A percentile compares a stretch with the other conserved stretches of the same genome.
These are phyloP conservation scores for Tenthredo livida DNA, from an alignment of 2,888 invertebrate species.

Conservation along the genomic window DNA sequence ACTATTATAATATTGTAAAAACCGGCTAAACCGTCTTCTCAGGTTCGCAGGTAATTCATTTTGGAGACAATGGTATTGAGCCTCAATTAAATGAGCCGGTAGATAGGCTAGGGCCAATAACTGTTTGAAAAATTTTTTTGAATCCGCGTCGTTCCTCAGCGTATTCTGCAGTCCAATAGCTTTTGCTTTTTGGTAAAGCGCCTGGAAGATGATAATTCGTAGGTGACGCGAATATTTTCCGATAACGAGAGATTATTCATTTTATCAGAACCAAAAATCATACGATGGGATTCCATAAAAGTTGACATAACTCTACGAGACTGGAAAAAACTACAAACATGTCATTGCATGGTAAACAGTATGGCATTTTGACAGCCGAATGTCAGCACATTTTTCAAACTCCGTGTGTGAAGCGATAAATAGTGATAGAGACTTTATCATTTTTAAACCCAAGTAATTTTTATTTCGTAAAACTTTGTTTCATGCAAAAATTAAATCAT, in stretches of 20 bases:
- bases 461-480: no score
- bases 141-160: slow-evolving; percentile 19
- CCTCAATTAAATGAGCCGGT: slow-evolving; percentile 39
- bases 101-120: no score
- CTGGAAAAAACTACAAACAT: no score
- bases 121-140: slow-evolving; percentile 36
- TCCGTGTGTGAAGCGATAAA: no score
- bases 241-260: not conserved
- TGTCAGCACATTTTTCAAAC: no score
- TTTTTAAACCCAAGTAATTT: no score
- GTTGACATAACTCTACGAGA: no score
- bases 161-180: not conserved
- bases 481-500: no score
- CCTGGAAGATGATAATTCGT: not conserved
- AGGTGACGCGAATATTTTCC: not conserved
- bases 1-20: slow-evolving; percentile 16
- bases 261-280: not conserved
- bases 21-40: not conserved
- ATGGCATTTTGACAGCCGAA: no score
- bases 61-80: not conserved
- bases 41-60: not conserved
- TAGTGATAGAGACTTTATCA: no score
- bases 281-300: not conserved
- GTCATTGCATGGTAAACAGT: no score
- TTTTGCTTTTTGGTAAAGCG: not conserved